Base-by-base conservation (phyloP, 2,888 invertebrate genomes). In the Synanthedon tipuliformis region DNA sequence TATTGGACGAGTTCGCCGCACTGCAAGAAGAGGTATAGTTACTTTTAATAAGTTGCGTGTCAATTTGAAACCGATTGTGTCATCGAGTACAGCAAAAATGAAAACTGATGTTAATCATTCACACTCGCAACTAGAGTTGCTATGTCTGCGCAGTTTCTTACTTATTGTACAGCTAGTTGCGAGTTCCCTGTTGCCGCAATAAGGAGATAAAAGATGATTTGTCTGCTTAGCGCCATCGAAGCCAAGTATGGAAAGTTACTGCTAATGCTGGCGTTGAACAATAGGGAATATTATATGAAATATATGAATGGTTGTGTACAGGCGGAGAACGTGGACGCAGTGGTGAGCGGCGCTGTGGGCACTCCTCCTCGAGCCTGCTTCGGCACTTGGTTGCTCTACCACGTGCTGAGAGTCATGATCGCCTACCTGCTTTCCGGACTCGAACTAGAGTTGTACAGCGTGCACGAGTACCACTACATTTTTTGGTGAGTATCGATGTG, bases 381-480 rank as follows among this genome's bases (percentile, higher is more conserved):
- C 73, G 95, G 95, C 53, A 97, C 97, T 1, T 99, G 98, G 98
- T 92, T 98, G 45, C 89, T 99, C 58, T 97, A 98, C 83, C 97
- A 98, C 78, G 96, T 97, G 50, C 89, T 97, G 51, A 88, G 94
- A 50, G 92, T 96, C 40, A 98, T 98, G 96, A 94, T 97, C 65
- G 93, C 96, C 72, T 98, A 97, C 78, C 89, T 98, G 41, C 89
- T 98, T 63, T 94, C 97, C 18, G 98, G 98, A 0, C 95, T 99
- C 66, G 98, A 98, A 74, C 89, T 99, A 53, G 98, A 99, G 78
- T 86, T 99, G 40, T 99, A 98, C 81, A 96, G 97, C 55, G 93
- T 94, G 23, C 98, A 98, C 75, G 99, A 99, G 84, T 98, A 95
- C 79, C 93, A 97, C 66, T 98, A 97, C 74, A 94, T 98, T 63